These are phyloP conservation scores for Sphenopsis melanotis DNA, from an alignment of 2,797 vertebrate genomes.

Conservation along the genomic window DNA sequence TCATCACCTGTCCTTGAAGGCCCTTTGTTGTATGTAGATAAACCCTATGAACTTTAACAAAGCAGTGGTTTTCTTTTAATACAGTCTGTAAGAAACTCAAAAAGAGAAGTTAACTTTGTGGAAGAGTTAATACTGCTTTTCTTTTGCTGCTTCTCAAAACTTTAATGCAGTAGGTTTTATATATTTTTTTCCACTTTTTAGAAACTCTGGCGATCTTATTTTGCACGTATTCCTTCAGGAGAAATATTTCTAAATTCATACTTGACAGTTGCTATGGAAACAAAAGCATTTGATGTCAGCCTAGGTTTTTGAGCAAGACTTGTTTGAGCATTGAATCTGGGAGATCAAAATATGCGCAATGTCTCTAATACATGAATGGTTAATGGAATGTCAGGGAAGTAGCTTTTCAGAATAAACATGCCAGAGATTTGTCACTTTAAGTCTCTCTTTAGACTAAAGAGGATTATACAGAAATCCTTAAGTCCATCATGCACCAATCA, in stretches of 20 bases:
- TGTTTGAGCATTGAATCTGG: background rate
- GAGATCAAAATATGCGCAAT: background rate
- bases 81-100: background rate
- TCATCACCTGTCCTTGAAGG: background rate
- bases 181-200: background rate
- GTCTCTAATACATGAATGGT: background rate
- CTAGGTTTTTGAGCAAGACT: background rate
- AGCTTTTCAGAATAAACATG: constrained; percentile 61
- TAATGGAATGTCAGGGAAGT: constrained; percentile 31
- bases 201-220: background rate
- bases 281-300: background rate
- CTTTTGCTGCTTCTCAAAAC: background rate
- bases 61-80: background rate
- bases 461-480: constrained; percentile 82
- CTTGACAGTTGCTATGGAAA: background rate
- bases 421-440: constrained; percentile 68
- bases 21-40: background rate
- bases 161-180: background rate
- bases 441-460: constrained; percentile 78
- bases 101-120: background rate
- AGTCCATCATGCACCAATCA: constrained; percentile 63
- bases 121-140: background rate
- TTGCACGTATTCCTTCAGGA: background rate
- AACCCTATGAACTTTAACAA: background rate
- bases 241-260: background rate